These are phyloP conservation scores for Drosophila putrida DNA, from an alignment of 2,888 invertebrate species.

Conservation along the genomic window DNA sequence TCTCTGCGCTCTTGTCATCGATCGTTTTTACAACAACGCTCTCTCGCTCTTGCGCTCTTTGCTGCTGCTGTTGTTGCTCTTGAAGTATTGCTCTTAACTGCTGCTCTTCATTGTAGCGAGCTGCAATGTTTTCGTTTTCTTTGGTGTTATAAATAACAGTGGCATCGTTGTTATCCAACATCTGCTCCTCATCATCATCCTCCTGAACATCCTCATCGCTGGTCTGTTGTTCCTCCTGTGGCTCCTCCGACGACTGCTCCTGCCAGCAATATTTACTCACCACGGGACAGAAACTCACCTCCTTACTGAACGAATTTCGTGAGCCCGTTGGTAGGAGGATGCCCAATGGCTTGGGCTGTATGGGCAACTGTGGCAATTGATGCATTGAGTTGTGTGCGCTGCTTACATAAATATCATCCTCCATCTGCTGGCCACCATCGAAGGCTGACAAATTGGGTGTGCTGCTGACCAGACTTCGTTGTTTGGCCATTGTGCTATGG, in stretches of 20 bases:
- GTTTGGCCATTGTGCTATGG: constrained; percentile 72
- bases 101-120: constrained; percentile 59
- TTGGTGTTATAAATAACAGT: constrained; percentile 81
- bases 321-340: constrained; percentile 83
- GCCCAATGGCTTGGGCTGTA: constrained; percentile 85
- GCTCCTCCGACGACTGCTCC: constrained; percentile 87
- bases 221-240: constrained; percentile 45
- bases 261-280: constrained; percentile 93
- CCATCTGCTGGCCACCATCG: constrained; percentile 74
- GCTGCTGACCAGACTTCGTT: constrained; percentile 85
- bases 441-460: constrained; percentile 88
- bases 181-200: constrained; percentile 53
- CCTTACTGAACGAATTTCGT: constrained; percentile 86
- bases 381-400: constrained; percentile 88
- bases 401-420: constrained; percentile 87
- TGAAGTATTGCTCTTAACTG: constrained; percentile 31
- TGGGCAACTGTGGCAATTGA: constrained; percentile 83
- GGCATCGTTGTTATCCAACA: constrained; percentile 78
- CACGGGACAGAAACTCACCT: constrained; percentile 92
- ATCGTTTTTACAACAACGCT: constrained; percentile 26
- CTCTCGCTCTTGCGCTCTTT: constrained; percentile 38
- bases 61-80: constrained; percentile 33
- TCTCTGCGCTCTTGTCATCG: constrained; percentile 45
- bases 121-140: constrained; percentile 81
- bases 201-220: constrained; percentile 48